A percentile compares a stretch with the other conserved stretches of the same genome.
Evolutionary conservation across 2,113 vertebrate species (phyloP).

Genomic region (Rana temporaria): DNA sequence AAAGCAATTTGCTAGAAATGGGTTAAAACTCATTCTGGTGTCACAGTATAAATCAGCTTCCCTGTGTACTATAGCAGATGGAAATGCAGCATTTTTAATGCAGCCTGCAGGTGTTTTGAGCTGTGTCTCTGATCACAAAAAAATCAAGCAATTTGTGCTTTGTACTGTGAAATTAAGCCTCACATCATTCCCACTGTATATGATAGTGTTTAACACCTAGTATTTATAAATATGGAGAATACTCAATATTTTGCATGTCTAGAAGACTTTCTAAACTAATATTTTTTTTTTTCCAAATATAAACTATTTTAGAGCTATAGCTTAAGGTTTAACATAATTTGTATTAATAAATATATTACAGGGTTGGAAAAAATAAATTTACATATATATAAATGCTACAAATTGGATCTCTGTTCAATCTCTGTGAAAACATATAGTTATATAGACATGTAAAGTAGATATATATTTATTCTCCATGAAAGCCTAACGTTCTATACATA

Average conservation of each 20-base stretch:
- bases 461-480: too few relatives aligned
- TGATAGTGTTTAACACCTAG: conserved; percentile 39
- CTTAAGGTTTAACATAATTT: too few relatives aligned
- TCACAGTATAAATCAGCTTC: conserved; percentile 42
- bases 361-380: too few relatives aligned
- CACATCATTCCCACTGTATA: conserved; percentile 25
- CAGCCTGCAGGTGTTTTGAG: conserved; percentile 50
- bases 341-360: too few relatives aligned
- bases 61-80: conserved; percentile 43
- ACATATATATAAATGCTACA: too few relatives aligned
- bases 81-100: conserved; percentile 43
- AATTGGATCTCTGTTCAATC: too few relatives aligned
- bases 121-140: conserved; percentile 31
- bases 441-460: too few relatives aligned
- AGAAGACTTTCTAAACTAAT: conserved; percentile 1
- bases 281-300: neutral
- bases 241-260: conserved; percentile 20
- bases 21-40: conserved; percentile 33
- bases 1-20: conserved; percentile 10
- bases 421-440: too few relatives aligned
- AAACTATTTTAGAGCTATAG: neutral
- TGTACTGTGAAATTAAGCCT: conserved; percentile 48
- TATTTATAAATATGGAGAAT: conserved; percentile 25
- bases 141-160: conserved; percentile 43
- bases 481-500: too few relatives aligned